phyloP scores from a whole-genome alignment of 2,888 invertebrate genomes.

The Blomia tropicalis region DNA sequence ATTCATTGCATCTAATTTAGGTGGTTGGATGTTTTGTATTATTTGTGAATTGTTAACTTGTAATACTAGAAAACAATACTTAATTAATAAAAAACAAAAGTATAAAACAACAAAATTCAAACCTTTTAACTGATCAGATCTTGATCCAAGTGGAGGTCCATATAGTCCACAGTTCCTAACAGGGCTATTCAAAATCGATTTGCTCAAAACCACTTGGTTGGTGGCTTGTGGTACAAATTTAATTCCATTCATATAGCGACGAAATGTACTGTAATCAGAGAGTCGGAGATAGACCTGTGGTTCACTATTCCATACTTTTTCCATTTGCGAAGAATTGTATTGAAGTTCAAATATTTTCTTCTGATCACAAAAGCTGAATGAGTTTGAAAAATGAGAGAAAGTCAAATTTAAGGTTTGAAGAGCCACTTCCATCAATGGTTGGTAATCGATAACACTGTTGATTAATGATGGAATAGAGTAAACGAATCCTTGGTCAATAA shows the following conservation, averaged over 20 bases:
- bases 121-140: neutral
- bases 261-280: neutral
- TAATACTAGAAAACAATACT: neutral
- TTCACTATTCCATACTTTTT: constrained; percentile 41
- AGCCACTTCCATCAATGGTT: constrained; percentile 54
- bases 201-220: too few relatives aligned
- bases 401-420: constrained; percentile 48
- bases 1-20: too few relatives aligned
- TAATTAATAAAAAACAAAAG: neutral
- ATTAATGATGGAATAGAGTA: constrained; percentile 54
- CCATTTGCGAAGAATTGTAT: constrained; percentile 52
- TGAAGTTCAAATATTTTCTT: constrained; percentile 60
- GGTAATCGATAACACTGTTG: constrained; percentile 51
- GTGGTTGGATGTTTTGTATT: too few relatives aligned
- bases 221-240: too few relatives aligned
- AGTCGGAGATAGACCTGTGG: neutral
- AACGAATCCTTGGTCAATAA: constrained; percentile 63
- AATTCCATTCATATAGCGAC: neutral
- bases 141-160: too few relatives aligned
- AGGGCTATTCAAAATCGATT: too few relatives aligned
- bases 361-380: constrained; percentile 62
- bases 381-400: constrained; percentile 49
- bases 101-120: neutral
- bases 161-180: too few relatives aligned
- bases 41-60: too few relatives aligned